A percentile compares a stretch with the other conserved stretches of the same genome.
These are phyloP conservation scores for Scrobipalpa costella DNA, from an alignment of 2,888 invertebrate genomes.

Conservation along the genomic window DNA sequence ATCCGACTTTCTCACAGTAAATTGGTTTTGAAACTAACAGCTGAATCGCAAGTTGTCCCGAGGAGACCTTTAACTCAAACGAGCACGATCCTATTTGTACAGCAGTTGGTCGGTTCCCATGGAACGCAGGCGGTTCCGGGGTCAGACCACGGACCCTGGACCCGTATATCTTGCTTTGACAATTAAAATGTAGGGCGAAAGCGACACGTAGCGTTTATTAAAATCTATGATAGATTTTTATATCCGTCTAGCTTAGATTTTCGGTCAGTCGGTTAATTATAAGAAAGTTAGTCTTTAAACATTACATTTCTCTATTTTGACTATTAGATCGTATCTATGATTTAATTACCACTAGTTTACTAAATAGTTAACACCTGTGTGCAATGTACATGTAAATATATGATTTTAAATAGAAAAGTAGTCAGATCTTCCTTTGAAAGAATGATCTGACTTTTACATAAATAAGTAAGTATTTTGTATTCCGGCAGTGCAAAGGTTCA, in stretches of 20 bases:
- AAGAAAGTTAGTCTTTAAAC: constrained; percentile 20
- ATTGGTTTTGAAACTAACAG: constrained; percentile 20
- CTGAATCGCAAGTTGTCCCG: constrained; percentile 3
- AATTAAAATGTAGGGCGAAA: constrained; percentile 35
- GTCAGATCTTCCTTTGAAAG: neutral
- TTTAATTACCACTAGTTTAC: no score
- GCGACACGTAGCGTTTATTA: neutral
- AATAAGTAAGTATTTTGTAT: no score
- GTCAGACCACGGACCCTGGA: constrained; percentile 45
- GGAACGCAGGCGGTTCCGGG: constrained; percentile 50
- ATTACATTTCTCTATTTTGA: neutral
- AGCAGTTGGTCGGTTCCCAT: constrained; percentile 44
- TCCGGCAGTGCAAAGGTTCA: no score
- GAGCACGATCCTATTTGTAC: constrained; percentile 28
- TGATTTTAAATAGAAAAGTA: no score
- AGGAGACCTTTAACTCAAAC: constrained; percentile 16
- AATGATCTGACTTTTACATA: no score
- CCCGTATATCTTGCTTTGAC: constrained; percentile 42
- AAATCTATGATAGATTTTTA: neutral
- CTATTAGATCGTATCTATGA: no score
- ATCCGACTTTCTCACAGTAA: constrained; percentile 16
- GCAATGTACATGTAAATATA: no score
- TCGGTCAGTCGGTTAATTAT: constrained; percentile 18
- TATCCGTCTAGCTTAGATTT: neutral
- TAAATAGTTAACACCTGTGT: no score